Evolutionary conservation across 2,888 invertebrate species (phyloP).

Genomic region (Coecobrya sp.): DNA sequence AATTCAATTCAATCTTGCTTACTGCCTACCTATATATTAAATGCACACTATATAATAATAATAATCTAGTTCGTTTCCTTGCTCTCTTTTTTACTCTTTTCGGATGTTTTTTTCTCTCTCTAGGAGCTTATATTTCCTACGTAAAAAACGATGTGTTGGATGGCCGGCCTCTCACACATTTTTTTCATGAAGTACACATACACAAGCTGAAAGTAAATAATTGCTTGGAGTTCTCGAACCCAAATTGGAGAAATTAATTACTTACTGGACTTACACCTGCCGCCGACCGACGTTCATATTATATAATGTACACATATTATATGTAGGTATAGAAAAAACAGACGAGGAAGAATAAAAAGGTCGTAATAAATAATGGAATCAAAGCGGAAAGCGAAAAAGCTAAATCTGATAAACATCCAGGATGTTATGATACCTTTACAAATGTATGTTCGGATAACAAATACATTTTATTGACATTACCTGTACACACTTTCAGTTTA

Average conservation of each 20-base stretch:
- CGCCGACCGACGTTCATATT: constrained; percentile 42
- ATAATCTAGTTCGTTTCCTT: constrained; percentile 43
- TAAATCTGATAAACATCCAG: constrained; percentile 11
- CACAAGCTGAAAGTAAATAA: constrained; percentile 63
- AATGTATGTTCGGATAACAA: neutral
- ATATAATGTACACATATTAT: neutral
- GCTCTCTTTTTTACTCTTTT: constrained; percentile 32
- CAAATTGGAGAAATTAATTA: constrained; percentile 77
- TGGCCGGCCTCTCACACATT: constrained; percentile 2
- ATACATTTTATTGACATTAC: neutral
- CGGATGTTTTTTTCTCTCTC: constrained; percentile 4
- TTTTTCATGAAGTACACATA: constrained; percentile 2
- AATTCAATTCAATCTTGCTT: constrained; percentile 71
- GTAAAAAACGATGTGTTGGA: constrained; percentile 27
- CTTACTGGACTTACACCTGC: constrained; percentile 70
- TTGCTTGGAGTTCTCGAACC: constrained; percentile 55
- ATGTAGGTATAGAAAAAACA: neutral
- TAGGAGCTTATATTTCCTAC: neutral
- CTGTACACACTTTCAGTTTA: neutral
- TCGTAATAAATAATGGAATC: neutral
- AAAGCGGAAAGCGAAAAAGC: constrained; percentile 26
- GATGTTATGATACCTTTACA: neutral
- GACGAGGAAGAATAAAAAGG: neutral
- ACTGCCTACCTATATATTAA: constrained; percentile 32
- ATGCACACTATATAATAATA: constrained; percentile 10